phyloP scores from a whole-genome alignment of 30 jellyfish, hydroid and myxozoan genomes.

The Clytia hemisphaerica region DNA sequence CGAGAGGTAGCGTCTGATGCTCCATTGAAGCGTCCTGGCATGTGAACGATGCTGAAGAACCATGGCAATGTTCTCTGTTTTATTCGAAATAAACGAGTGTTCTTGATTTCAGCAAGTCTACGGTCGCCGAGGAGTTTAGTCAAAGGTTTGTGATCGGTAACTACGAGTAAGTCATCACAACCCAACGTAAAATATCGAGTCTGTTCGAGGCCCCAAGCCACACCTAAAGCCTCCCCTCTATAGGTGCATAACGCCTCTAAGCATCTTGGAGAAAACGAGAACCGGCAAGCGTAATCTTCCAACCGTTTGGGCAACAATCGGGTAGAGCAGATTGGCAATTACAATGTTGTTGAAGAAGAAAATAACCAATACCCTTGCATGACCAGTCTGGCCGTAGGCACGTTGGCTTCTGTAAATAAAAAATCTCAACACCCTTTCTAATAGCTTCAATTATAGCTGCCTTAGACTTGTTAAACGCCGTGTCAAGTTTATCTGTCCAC shows the following conservation, averaged over 20 bases:
- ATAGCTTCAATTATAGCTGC: neutral
- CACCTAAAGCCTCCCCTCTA: constrained; percentile 17
- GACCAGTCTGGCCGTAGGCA: constrained; percentile 3
- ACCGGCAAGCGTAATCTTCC: neutral
- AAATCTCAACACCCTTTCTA: neutral
- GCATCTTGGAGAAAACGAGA: no score
- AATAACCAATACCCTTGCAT: neutral
- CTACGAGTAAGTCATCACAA: neutral
- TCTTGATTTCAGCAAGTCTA: neutral
- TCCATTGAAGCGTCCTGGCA: neutral
- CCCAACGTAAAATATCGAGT: constrained; percentile 6
- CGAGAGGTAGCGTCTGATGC: neutral
- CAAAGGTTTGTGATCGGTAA: constrained; percentile 13
- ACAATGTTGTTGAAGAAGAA: neutral
- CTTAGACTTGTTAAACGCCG: no score
- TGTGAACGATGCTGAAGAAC: neutral
- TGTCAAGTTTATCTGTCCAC: no score
- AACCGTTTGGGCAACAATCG: neutral
- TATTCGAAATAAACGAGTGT: neutral
- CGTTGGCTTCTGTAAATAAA: no score
- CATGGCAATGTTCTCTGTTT: constrained; percentile 15
- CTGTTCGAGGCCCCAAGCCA: constrained; percentile 28
- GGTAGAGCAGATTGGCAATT: neutral
- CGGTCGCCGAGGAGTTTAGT: constrained; percentile 7
- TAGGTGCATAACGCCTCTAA: constrained; percentile 9